A percentile compares a stretch with the other conserved stretches of the same genome.
These are phyloP conservation scores for Polietes domitor DNA, from an alignment of 2,888 invertebrate genomes.

Conservation along the genomic window DNA sequence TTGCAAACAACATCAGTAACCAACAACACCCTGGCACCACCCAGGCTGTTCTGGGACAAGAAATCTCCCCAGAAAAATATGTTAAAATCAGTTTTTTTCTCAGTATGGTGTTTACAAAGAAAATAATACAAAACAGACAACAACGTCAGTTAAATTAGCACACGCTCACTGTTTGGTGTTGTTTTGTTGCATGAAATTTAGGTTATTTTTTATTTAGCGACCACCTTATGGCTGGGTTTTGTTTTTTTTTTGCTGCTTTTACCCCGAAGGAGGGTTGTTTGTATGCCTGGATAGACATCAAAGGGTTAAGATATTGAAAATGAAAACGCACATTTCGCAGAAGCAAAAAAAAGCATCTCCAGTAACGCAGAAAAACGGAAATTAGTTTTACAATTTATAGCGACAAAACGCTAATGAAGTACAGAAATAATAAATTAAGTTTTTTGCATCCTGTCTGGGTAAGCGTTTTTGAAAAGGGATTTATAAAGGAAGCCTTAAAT, in stretches of 20 bases:
- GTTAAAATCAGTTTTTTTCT: neutral
- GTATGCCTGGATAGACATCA: conserved; percentile 45
- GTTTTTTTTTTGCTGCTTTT: conserved; percentile 19
- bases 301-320: conserved; percentile 63
- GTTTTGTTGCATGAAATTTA: neutral
- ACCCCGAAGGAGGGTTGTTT: conserved; percentile 59
- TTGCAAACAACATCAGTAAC: no score
- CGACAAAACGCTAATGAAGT: conserved; percentile 66
- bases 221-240: conserved; percentile 54
- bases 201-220: conserved; percentile 1
- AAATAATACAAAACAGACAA: conserved; percentile 30
- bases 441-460: neutral
- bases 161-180: conserved; percentile 52
- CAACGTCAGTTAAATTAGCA: conserved; percentile 63
- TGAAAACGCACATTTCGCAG: conserved; percentile 44
- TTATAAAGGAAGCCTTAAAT: conserved; percentile 10
- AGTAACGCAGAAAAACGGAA: conserved; percentile 66
- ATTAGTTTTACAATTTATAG: conserved; percentile 79
- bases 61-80: conserved; percentile 5
- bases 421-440: conserved; percentile 51
- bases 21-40: no score
- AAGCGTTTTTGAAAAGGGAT: conserved; percentile 1
- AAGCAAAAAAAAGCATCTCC: neutral
- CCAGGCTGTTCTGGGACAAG: neutral
- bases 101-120: conserved; percentile 16